Percentiles rank a stretch among this genome's conserved stretches.
Conservation (phyloP, 2,888 invertebrate species). For the Phengaris alcon region DNA sequence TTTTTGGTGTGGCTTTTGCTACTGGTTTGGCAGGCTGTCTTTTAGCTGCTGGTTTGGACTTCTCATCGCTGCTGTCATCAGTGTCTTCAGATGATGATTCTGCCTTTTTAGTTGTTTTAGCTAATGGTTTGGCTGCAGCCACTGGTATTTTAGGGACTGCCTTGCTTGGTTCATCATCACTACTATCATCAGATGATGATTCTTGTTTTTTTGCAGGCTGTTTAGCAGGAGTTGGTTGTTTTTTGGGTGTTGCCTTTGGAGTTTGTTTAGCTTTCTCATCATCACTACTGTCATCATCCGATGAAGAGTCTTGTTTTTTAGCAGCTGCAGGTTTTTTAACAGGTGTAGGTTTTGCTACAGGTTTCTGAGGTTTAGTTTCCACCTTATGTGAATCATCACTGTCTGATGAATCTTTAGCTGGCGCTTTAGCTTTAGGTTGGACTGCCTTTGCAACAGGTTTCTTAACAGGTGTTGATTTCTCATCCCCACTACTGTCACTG, state of each 20-base stretch:
- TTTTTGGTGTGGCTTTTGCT: conserved; percentile 45
- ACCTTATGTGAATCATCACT: conserved; percentile 54
- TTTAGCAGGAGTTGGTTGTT: conserved; percentile 41
- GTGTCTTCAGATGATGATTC: conserved; percentile 54
- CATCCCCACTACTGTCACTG: conserved; percentile 55
- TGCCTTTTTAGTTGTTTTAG: conserved; percentile 36
- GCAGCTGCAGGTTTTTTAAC: conserved; percentile 38
- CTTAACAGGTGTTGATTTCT: conserved; percentile 41
- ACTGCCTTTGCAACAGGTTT: conserved; percentile 32
- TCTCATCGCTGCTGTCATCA: conserved; percentile 50
- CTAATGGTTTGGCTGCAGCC: conserved; percentile 40
- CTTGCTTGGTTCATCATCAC: conserved; percentile 47
- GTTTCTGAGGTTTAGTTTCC: conserved; percentile 40
- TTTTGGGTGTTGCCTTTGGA: conserved; percentile 44
- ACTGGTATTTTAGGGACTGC: conserved; percentile 39
- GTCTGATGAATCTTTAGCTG: conserved; percentile 44
- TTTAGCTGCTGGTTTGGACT: conserved; percentile 43
- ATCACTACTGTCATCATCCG: conserved; percentile 55
- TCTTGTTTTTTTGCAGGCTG: conserved; percentile 48
- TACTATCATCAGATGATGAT: conserved; percentile 48
- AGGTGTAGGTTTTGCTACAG: conserved; percentile 40
- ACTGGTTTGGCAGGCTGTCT: conserved; percentile 37
- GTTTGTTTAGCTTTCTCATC: conserved; percentile 52
- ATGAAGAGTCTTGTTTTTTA: conserved; percentile 44
- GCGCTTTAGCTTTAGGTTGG: conserved; percentile 39